Evolutionary conservation across 1,140 invertebrate species (phyloP).

Genomic region (Radopholus similis): DNA sequence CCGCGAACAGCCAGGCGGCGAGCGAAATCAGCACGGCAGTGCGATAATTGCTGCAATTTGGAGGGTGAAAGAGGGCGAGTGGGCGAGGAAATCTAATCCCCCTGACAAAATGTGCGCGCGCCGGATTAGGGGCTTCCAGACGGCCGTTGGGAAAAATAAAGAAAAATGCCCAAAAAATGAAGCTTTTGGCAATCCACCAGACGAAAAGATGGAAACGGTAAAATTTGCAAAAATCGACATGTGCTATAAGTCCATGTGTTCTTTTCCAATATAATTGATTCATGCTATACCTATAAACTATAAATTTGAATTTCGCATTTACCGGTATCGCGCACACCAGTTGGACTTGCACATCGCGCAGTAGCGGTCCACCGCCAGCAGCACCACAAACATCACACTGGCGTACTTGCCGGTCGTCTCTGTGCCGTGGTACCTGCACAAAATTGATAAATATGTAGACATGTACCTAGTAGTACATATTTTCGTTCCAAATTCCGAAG

Average conservation of each 20-base stretch:
- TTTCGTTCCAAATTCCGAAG: no score
- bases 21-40: slow-evolving; percentile 42
- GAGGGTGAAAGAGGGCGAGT: no score
- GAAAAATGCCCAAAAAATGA: no score
- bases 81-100: no score
- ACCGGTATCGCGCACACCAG: slow-evolving; percentile 45
- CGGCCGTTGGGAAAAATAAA: no score
- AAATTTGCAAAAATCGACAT: no score
- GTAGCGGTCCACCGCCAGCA: slow-evolving; percentile 56
- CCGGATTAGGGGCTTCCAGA: no score
- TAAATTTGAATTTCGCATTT: no score
- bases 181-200: no score
- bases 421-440: slow-evolving; percentile 24
- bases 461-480: no score
- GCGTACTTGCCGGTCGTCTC: slow-evolving; percentile 54
- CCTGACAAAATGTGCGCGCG: no score
- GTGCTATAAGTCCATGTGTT: not conserved
- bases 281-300: not conserved
- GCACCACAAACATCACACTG: slow-evolving; percentile 57
- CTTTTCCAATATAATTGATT: not conserved
- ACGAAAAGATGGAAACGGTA: no score
- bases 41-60: slow-evolving; percentile 44
- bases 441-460: not conserved
- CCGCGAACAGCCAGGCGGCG: slow-evolving; percentile 49
- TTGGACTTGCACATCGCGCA: slow-evolving; percentile 56